These are phyloP conservation scores for Sylvia borin DNA, from an alignment of 2,797 vertebrate genomes.

Conservation along the genomic window DNA sequence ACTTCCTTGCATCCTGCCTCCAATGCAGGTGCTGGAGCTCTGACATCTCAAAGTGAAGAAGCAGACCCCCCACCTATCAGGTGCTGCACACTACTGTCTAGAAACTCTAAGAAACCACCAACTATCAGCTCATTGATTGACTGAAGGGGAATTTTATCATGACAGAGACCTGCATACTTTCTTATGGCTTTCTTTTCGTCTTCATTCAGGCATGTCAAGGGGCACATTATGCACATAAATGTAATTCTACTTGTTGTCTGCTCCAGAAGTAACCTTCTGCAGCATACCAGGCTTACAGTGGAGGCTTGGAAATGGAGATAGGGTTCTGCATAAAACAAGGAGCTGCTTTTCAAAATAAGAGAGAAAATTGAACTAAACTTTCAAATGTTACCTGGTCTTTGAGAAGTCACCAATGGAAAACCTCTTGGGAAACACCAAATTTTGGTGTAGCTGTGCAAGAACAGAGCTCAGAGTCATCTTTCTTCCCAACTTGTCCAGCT, in stretches of 20 bases:
- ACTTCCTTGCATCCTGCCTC: background rate
- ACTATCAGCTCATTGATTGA: background rate
- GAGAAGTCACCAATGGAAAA: background rate
- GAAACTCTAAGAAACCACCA: background rate
- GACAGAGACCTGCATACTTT: background rate
- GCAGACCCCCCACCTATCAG: background rate
- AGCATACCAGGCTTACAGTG: background rate
- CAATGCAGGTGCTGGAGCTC: background rate
- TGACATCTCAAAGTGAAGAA: rapidly evolving
- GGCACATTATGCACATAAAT: background rate
- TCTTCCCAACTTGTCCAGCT: background rate
- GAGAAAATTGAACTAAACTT: background rate
- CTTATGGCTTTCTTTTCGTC: background rate
- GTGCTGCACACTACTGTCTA: background rate
- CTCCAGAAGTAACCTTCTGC: background rate
- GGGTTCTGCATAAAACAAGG: background rate
- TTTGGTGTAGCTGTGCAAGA: background rate
- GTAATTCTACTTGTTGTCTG: background rate
- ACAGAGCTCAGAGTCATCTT: rapidly evolving
- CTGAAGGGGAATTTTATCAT: background rate
- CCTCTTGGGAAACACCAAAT: background rate
- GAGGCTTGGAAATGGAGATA: background rate
- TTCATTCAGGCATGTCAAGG: background rate
- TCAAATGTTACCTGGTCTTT: background rate
- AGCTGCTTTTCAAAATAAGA: background rate